phyloP scores from a whole-genome alignment of 2,888 invertebrate species.

The Euproctis similis region DNA sequence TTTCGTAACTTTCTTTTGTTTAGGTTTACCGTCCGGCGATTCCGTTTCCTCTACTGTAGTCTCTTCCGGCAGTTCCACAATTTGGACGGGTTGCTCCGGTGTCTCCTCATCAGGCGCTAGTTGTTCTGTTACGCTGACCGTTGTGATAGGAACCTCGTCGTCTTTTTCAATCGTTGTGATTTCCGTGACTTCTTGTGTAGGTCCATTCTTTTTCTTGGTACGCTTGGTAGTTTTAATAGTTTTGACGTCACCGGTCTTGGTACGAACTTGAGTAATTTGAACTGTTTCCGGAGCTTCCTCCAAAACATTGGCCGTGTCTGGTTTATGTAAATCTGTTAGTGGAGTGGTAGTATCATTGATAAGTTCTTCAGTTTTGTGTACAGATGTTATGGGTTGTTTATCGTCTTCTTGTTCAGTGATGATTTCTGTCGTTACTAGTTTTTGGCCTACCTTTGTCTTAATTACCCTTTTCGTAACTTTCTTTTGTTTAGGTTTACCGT shows the following conservation, averaged over 20 bases:
- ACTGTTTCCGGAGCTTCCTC: not conserved
- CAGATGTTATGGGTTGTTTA: conserved; percentile 14
- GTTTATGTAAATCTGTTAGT: conserved; percentile 2
- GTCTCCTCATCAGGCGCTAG: not conserved
- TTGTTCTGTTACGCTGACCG: conserved; percentile 7
- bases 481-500: conserved; percentile 22
- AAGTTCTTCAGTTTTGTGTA: conserved; percentile 31
- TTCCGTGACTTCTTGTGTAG: conserved; percentile 8
- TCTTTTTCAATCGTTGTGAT: conserved; percentile 5
- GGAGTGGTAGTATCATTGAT: conserved; percentile 7
- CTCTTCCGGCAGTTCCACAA: conserved; percentile 23
- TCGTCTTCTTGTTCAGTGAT: conserved; percentile 17
- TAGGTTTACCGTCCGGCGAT: conserved; percentile 23
- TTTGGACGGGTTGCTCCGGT: not conserved
- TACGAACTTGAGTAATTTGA: not conserved
- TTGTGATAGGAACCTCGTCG: conserved; percentile 9
- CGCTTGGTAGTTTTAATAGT: not conserved
- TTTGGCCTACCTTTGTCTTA: conserved; percentile 24
- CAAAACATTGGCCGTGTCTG: not conserved
- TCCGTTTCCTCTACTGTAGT: conserved; percentile 40
- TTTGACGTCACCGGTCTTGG: not conserved
- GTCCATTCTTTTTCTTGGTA: not conserved
- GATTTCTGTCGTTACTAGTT: conserved; percentile 18
- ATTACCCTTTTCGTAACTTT: conserved; percentile 27
- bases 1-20: conserved; percentile 35